phyloP scores from a whole-genome alignment of 2,888 invertebrate genomes.

The Drosophila nr. perissopoda region DNA sequence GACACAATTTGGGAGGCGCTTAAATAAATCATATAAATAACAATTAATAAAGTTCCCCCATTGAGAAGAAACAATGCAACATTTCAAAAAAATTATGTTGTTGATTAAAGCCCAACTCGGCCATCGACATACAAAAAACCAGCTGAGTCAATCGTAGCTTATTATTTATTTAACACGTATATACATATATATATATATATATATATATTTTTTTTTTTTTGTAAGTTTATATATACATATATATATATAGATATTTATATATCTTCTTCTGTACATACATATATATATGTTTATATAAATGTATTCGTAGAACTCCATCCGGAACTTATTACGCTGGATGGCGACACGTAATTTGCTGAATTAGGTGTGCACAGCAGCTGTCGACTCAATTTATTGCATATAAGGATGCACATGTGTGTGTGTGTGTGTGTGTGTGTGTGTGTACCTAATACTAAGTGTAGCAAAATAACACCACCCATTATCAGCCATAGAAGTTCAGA shows the following conservation, averaged over 20 bases:
- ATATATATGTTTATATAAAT: too few species aligned
- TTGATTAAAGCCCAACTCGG: not conserved
- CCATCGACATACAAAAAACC: not conserved
- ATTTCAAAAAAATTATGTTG: not conserved
- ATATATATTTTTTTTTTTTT: not conserved
- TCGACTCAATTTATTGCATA: conserved; percentile 26
- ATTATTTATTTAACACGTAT: not conserved
- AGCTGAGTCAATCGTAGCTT: not conserved
- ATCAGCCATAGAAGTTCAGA: not conserved
- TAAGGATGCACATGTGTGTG: not conserved
- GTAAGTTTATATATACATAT: too few species aligned
- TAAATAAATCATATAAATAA: not conserved
- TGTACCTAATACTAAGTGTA: not conserved
- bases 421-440: not conserved
- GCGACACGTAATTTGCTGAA: not conserved
- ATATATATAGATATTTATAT: too few species aligned
- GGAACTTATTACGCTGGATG: not conserved
- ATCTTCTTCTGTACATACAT: not conserved
- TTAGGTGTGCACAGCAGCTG: conserved; percentile 18
- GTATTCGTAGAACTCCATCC: not conserved
- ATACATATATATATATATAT: not conserved
- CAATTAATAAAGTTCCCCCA: not conserved
- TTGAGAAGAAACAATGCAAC: not conserved
- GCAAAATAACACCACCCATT: not conserved
- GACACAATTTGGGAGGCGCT: not conserved